Base-by-base conservation (phyloP, 2,797 vertebrate species). In the Parauchenoglanis ngamensis region DNA sequence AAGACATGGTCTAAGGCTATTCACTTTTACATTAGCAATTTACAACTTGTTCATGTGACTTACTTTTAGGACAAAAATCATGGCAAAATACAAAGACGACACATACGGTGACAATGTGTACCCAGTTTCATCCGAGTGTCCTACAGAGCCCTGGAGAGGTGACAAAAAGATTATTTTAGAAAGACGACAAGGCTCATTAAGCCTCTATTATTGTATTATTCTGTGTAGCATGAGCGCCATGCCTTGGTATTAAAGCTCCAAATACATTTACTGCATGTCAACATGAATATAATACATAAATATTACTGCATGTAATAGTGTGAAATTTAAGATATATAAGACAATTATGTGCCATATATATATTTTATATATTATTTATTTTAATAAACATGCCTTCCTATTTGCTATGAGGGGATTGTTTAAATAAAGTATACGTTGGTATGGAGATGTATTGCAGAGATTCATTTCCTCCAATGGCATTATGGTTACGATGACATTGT, bases 21-120 rank as follows among this genome's bases (percentile, higher is more conserved):
- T 25, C 17, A 75, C 28, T 83, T 90, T 87, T 68, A 44, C 86
- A 84, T 76, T 28, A 86, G 4, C 54, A 84, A n/a, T 75, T 31
- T 84, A 89, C 81, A 86, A 59, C 73, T 56, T 63, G 44, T 28
- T 86, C 44, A 85, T 21, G 19, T 89, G 87, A 87, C 78, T 86
- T 81, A 25, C 68, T 21, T 44, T 23, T 7, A 23, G 52, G 59
- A 87, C 12, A 88, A 56, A 54, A 83, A 72, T 86, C 73, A 87
- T 85, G 86, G 86, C 82, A 89, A 85, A 70, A 76, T 81, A 68
- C 63, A 67, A 79, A 85, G 44, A 78, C 56, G 46, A 72, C 76
- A 86, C 49, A 88, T 7, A 76, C 4, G 68, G 52, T 40, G 67
- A 85, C 72, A 89, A 13, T 68, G 59, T 57, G 85, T 72, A 85